Percentiles rank a stretch among this genome's conserved stretches.
Evolutionary conservation across 2,113 vertebrate species (phyloP).

Genomic region (Oryzias celebensis): DNA sequence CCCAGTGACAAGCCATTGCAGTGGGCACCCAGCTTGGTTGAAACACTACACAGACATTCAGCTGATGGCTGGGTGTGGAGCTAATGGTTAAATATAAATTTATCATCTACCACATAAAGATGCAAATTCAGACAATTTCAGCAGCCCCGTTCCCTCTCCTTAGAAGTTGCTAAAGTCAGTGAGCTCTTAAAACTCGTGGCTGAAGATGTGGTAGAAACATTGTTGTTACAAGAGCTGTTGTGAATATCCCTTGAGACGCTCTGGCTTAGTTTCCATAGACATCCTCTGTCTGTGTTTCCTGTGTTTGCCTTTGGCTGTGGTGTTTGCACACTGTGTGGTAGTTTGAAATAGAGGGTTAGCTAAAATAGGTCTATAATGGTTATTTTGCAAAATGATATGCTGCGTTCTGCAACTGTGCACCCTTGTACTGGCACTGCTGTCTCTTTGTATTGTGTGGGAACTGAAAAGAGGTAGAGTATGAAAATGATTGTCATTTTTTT

Average conservation of each 20-base stretch:
- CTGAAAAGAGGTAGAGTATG: constrained; percentile 53
- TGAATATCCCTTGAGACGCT: constrained; percentile 41
- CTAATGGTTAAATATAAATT: constrained; percentile 66
- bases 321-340: constrained; percentile 50
- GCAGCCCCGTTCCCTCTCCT: constrained; percentile 55
- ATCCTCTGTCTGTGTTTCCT: constrained; percentile 46
- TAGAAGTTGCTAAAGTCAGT: constrained; percentile 74
- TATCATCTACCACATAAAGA: constrained; percentile 67
- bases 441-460: constrained; percentile 53
- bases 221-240: constrained; percentile 43
- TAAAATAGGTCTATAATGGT: constrained; percentile 48
- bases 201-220: constrained; percentile 39
- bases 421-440: constrained; percentile 61
- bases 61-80: constrained; percentile 49
- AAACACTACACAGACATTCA: constrained; percentile 37
- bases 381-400: constrained; percentile 44
- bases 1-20: constrained; percentile 29
- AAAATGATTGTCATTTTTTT: constrained; percentile 50
- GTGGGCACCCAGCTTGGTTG: constrained; percentile 27
- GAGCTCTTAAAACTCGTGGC: constrained; percentile 70
- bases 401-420: constrained; percentile 31
- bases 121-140: constrained; percentile 64
- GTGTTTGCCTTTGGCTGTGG: constrained; percentile 54
- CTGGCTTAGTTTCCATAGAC: constrained; percentile 53
- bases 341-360: constrained; percentile 33